Percentiles rank a stretch among this genome's conserved stretches.
phyloP scores from a whole-genome alignment of 2,888 invertebrate species.

The Drymonia ruficornis region DNA sequence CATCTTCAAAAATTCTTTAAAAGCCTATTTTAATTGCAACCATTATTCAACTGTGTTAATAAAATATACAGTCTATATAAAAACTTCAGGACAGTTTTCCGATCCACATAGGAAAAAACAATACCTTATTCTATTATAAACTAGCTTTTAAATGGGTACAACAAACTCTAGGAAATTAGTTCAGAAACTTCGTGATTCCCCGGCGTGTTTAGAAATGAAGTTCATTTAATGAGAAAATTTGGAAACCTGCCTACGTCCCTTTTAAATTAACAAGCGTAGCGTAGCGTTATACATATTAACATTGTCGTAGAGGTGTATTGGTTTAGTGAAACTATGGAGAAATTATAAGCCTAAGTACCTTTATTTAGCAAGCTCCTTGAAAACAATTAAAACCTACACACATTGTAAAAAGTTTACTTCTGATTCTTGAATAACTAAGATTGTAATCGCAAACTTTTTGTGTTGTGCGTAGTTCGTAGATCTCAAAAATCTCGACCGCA shows the following conservation, averaged over 20 bases:
- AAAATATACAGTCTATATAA: not conserved
- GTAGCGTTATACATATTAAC: too few relatives aligned
- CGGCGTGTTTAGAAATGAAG: conserved; percentile 10
- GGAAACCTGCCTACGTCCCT: conserved; percentile 16
- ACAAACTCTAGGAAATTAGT: conserved; percentile 19
- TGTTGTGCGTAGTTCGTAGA: too few relatives aligned
- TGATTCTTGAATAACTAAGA: too few relatives aligned
- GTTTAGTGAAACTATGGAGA: not conserved
- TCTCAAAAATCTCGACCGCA: too few relatives aligned
- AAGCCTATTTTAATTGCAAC: too few relatives aligned
- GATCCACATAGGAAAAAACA: not conserved
- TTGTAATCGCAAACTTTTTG: too few relatives aligned
- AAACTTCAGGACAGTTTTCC: not conserved
- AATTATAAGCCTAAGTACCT: too few relatives aligned
- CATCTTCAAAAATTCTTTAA: too few relatives aligned
- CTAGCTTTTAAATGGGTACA: not conserved
- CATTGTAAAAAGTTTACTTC: not conserved
- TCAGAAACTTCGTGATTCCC: conserved; percentile 35
- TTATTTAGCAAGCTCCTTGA: too few relatives aligned
- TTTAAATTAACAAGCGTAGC: conserved; percentile 5
- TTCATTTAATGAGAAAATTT: conserved; percentile 27
- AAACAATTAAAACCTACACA: too few relatives aligned
- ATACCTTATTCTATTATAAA: conserved; percentile 2
- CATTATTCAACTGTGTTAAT: too few relatives aligned
- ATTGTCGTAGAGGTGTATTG: not conserved